A percentile compares a stretch with the other conserved stretches of the same genome.
phyloP scores from a whole-genome alignment of 35 echinoderm and acorn worm genomes.

The Eucidaris tribuloides region DNA sequence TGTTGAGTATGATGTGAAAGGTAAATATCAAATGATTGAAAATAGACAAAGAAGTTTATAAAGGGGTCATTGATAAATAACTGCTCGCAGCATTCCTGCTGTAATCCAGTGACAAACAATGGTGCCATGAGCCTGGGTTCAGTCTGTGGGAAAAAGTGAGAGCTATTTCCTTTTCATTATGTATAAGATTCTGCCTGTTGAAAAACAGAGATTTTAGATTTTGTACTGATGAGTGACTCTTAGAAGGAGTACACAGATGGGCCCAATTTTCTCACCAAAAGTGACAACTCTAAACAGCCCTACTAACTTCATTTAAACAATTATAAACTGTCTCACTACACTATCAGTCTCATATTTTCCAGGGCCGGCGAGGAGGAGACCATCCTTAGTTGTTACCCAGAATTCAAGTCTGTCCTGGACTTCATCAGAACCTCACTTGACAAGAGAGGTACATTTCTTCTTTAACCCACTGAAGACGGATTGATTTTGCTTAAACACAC shows the following conservation, averaged over 20 bases:
- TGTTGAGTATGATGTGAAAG: no score
- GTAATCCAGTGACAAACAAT: no score
- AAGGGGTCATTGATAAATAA: no score
- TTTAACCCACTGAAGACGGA: no score
- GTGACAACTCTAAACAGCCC: neutral
- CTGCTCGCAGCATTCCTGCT: no score
- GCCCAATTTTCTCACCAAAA: neutral
- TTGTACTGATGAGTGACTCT: neutral
- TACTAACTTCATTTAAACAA: neutral
- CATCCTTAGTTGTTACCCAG: constrained; percentile 51
- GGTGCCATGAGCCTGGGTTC: no score
- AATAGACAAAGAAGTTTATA: no score
- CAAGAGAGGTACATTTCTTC: constrained; percentile 41
- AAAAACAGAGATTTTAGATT: neutral
- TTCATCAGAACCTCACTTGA: constrained; percentile 61
- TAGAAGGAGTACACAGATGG: neutral
- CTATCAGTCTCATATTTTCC: neutral
- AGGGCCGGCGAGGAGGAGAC: constrained; percentile 55
- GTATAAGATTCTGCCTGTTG: no score
- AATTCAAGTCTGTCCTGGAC: constrained; percentile 74
- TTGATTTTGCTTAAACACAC: no score
- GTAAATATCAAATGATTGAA: no score
- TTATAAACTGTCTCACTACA: neutral
- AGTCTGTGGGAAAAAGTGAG: no score
- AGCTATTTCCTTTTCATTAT: no score